A percentile compares a stretch with the other conserved stretches of the same genome.
Evolutionary conservation across 2,888 invertebrate species (phyloP).

Genomic region (Laothoe populi): DNA sequence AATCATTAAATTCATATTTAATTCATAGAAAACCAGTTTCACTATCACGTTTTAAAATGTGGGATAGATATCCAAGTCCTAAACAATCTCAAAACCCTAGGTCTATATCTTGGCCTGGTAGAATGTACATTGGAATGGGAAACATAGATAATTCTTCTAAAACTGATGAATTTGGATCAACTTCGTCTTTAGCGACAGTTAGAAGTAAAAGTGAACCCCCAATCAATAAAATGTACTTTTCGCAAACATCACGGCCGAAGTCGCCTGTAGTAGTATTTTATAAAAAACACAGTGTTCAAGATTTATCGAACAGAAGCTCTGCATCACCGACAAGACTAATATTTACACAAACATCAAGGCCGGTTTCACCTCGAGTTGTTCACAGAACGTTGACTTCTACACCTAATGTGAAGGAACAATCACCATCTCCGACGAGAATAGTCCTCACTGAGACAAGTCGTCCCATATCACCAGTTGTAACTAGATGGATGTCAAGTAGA

Average conservation of each 20-base stretch:
- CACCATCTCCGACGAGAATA: slow-evolving; percentile 58
- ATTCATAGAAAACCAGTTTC: slow-evolving; percentile 89
- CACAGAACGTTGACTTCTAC: slow-evolving; percentile 24
- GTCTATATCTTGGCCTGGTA: slow-evolving; percentile 86
- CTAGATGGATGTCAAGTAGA: background rate
- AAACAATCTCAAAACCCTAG: slow-evolving; percentile 83
- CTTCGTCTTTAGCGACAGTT: slow-evolving; percentile 77
- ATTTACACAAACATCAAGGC: slow-evolving; percentile 66
- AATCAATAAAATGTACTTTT: slow-evolving; percentile 78
- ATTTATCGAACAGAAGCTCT: slow-evolving; percentile 43
- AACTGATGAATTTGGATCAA: slow-evolving; percentile 71
- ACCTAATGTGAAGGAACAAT: slow-evolving; percentile 46
- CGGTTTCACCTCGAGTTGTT: slow-evolving; percentile 66
- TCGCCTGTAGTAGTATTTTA: slow-evolving; percentile 72
- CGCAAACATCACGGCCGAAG: slow-evolving; percentile 76
- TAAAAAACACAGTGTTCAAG: slow-evolving; percentile 56
- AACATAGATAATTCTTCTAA: slow-evolving; percentile 79
- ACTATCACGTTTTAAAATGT: slow-evolving; percentile 88
- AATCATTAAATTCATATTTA: slow-evolving; percentile 87
- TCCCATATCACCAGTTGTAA: slow-evolving; percentile 1
- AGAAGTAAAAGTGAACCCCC: slow-evolving; percentile 88
- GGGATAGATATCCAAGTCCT: slow-evolving; percentile 84
- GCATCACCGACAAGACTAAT: slow-evolving; percentile 61
- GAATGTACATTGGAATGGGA: slow-evolving; percentile 77
- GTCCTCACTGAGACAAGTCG: slow-evolving; percentile 63